phyloP scores from a whole-genome alignment of 2,888 invertebrate genomes.

The Acanthococcus lagerstroemiae region DNA sequence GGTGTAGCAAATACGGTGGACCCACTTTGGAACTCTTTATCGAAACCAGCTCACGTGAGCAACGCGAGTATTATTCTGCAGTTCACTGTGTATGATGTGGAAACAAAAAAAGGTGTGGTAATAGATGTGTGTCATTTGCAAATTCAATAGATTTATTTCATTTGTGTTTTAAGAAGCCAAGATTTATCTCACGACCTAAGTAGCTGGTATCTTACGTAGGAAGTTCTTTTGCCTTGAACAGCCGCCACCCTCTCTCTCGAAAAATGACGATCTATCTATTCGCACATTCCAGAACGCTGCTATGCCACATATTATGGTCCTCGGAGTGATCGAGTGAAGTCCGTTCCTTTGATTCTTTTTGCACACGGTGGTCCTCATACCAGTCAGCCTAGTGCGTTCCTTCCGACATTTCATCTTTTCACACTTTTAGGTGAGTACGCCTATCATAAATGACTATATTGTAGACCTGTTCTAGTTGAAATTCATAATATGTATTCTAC shows the following conservation, averaged over 20 bases:
- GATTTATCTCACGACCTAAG: no score
- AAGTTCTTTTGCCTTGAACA: no score
- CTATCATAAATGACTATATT: neutral
- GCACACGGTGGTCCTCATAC: constrained; percentile 79
- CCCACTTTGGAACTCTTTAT: neutral
- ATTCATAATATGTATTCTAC: no score
- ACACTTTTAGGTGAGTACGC: constrained; percentile 29
- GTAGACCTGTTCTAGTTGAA: no score
- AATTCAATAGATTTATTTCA: no score
- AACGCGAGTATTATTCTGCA: neutral
- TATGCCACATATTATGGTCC: constrained; percentile 51
- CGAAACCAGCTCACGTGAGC: neutral
- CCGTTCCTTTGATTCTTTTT: constrained; percentile 56
- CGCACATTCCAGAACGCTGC: constrained; percentile 42
- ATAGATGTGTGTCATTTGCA: no score
- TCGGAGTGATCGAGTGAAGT: constrained; percentile 41
- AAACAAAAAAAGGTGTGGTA: no score
- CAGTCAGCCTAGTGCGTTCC: constrained; percentile 53
- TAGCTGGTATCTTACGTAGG: no score
- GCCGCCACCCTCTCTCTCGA: no score
- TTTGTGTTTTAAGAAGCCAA: no score
- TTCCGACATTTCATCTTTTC: constrained; percentile 36
- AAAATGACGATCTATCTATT: no score
- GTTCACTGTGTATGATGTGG: neutral
- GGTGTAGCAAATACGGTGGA: neutral